These are phyloP conservation scores for Escarpia spicata DNA, from an alignment of 2,888 invertebrate species.

Conservation along the genomic window DNA sequence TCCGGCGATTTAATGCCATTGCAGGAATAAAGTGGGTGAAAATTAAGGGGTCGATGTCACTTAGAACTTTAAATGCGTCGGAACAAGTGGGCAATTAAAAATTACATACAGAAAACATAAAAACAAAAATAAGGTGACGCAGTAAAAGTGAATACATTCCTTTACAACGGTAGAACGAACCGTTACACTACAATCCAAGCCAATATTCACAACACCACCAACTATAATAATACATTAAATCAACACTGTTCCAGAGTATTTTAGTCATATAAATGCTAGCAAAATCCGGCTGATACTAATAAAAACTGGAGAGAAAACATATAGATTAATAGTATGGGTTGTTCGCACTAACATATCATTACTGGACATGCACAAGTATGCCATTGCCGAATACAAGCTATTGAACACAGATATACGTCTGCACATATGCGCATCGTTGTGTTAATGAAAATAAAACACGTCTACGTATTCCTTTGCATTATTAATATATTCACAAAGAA, in stretches of 20 bases:
- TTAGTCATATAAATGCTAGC: not conserved
- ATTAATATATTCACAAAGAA: too few species aligned
- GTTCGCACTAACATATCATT: not conserved
- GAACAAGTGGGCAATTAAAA: not conserved
- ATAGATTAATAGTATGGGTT: not conserved
- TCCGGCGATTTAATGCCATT: conserved; percentile 18
- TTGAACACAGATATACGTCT: too few species aligned
- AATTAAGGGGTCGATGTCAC: conserved; percentile 22
- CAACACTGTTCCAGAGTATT: not conserved
- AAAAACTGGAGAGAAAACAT: not conserved
- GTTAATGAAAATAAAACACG: too few species aligned
- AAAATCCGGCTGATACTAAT: not conserved
- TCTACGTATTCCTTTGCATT: too few species aligned
- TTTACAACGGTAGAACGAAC: too few species aligned
- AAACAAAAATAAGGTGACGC: not conserved
- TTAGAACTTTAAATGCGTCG: conserved; percentile 20
- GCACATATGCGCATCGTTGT: too few species aligned
- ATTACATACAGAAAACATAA: not conserved
- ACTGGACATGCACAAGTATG: not conserved
- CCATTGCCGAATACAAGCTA: too few species aligned
- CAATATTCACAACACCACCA: not conserved
- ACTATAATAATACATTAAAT: not conserved
- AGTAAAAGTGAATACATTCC: not conserved
- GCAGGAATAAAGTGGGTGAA: conserved; percentile 19
- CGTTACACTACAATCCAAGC: not conserved